phyloP scores from a whole-genome alignment of 2,113 vertebrate species.

The Phodopus roborovskii region DNA sequence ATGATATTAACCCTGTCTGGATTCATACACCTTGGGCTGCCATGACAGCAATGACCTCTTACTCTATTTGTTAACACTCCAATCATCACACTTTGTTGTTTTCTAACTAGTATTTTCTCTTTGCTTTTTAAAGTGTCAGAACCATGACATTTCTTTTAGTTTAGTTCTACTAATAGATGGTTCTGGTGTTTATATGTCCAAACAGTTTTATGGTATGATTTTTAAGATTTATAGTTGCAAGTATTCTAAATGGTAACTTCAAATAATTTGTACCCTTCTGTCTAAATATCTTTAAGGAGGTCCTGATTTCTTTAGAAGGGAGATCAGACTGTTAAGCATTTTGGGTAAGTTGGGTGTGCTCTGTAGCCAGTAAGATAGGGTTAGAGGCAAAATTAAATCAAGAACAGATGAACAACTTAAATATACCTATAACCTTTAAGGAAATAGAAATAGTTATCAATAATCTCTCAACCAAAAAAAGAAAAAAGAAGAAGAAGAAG shows the following conservation, averaged over 20 bases:
- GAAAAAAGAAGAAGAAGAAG: too few relatives aligned
- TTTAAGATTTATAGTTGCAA: constrained; percentile 13
- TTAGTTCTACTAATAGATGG: background rate
- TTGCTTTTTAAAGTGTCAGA: background rate
- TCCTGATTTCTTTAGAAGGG: background rate
- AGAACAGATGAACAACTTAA: too few relatives aligned
- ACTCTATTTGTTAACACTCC: background rate
- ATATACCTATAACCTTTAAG: too few relatives aligned
- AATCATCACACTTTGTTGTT: background rate
- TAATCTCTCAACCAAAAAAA: too few relatives aligned
- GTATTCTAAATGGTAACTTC: background rate
- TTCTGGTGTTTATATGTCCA: constrained; percentile 18
- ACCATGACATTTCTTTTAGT: background rate
- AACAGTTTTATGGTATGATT: constrained; percentile 11
- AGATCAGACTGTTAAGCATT: background rate
- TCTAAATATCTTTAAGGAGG: background rate
- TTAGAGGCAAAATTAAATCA: too few relatives aligned
- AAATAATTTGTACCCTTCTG: background rate
- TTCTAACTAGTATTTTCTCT: background rate
- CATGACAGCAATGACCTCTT: background rate
- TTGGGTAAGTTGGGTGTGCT: background rate
- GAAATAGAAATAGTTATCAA: too few relatives aligned
- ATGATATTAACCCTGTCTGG: background rate
- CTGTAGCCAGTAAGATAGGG: background rate
- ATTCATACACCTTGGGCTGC: background rate